A percentile compares a stretch with the other conserved stretches of the same genome.
These are phyloP conservation scores for Anniella stebbinsi DNA, from an alignment of 2,797 vertebrate species.

Conservation along the genomic window DNA sequence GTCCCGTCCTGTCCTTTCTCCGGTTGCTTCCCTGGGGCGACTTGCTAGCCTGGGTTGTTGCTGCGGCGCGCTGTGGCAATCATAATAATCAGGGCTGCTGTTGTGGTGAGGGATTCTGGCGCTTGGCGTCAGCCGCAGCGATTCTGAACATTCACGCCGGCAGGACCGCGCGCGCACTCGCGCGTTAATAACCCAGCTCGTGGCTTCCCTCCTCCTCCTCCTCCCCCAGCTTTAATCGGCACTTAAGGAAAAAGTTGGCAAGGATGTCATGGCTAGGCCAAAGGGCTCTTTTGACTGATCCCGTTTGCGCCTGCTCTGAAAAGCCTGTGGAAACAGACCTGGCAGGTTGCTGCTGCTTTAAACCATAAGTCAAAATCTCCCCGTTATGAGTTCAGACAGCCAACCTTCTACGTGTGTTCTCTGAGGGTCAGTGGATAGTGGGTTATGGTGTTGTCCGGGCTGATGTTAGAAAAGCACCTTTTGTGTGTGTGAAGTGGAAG, in stretches of 20 bases:
- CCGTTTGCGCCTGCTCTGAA: background rate
- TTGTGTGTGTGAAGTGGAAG: background rate
- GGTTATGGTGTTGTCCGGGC: background rate
- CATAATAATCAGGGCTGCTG: background rate
- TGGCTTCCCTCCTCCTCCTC: background rate
- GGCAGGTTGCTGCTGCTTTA: background rate
- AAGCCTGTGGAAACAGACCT: background rate
- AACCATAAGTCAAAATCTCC: background rate
- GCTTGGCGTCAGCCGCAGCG: background rate
- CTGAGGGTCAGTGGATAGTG: background rate
- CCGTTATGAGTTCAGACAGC: background rate
- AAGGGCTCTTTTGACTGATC: constrained; percentile 5
- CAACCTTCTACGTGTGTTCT: too few relatives aligned
- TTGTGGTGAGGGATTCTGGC: background rate
- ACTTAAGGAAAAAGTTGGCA: constrained; percentile 25
- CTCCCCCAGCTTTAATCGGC: background rate
- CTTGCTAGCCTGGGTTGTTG: background rate
- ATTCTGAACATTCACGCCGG: background rate
- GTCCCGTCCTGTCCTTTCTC: background rate
- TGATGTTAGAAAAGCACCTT: background rate
- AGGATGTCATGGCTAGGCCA: background rate
- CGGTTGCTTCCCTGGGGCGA: background rate
- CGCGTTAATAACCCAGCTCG: background rate
- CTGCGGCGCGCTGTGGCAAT: background rate
- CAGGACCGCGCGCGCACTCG: background rate